Evolutionary conservation across 2,113 vertebrate genomes (phyloP), one percentile per base, ranked within the genome.

Genomic region (Pongo abelii): DNA sequence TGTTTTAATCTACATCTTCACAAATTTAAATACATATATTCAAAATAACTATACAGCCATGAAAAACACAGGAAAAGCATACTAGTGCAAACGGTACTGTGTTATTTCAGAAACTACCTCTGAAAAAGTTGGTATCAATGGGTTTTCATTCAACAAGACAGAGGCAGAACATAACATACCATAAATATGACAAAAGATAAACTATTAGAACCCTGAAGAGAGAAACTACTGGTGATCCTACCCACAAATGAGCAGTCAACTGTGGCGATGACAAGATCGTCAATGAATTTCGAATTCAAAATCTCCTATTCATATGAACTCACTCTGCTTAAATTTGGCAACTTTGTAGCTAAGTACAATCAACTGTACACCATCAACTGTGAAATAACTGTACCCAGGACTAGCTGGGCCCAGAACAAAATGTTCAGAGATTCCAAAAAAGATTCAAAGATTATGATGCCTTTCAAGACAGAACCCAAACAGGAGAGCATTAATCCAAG

Each of bases 1-100:
- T 95, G 97, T 35, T 43, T 80, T 75, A 69, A 13, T 32, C 27
- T 70, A 25, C 17, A 12, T 70, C 84, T 38, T 86, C 64, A 69
- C 83, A 69, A 86, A 69, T 35, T n/a, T 23, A 23, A 74, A 0
- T 32, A 81, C n/a, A 16, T 6, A 50, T 11, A 86, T 38, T 84
- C 46, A 57, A 87, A 83, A 40, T 46, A 40, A 83, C 7, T 11
- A 48, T 2, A 35, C 3, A 72, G 27, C 6, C 32, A 40, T 32
- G n/a, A 85, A 79, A 87, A 87, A 89, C 59, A 89, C 12, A 78
- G 48, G 95, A 97, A 81, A 97, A 87, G 97, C 97, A 2, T 97
- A 98, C 96, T 98, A 97, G 95, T 96, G 98, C 98, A 98, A 98
- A 98, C 98, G 98, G 96, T 93, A 98, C 98, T 98, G 97, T 0